Percentiles rank a stretch among this genome's conserved stretches.
phyloP scores from a whole-genome alignment of 2,113 vertebrate species.

The Abramis brama region DNA sequence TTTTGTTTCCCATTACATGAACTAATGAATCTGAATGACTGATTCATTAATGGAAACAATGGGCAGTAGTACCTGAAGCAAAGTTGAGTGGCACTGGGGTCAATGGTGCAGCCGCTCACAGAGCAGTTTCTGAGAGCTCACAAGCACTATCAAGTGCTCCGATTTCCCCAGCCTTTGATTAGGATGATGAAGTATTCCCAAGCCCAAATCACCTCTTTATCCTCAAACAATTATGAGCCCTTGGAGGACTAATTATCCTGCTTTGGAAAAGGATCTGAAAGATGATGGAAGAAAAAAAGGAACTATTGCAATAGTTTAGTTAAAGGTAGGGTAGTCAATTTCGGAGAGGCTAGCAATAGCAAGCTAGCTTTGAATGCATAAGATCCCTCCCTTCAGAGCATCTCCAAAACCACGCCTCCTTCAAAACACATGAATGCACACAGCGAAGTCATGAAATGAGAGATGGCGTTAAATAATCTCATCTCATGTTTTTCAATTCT shows the following conservation, averaged over 20 bases:
- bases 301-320: not conserved
- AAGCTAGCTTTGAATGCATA: no score
- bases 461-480: no score
- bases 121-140: conserved; percentile 32
- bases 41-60: conserved; percentile 17
- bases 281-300: conserved; percentile 15
- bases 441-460: no score
- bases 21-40: conserved; percentile 22
- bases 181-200: conserved; percentile 55
- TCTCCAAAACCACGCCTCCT: no score
- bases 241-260: conserved; percentile 59
- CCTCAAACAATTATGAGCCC: conserved; percentile 61
- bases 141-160: conserved; percentile 45
- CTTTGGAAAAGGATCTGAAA: conserved; percentile 41
- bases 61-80: conserved; percentile 27
- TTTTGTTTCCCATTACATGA: not conserved
- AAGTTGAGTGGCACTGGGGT: conserved; percentile 27
- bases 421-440: no score
- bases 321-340: no score
- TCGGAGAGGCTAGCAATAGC: no score
- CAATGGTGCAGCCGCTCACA: conserved; percentile 13
- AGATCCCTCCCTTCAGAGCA: no score
- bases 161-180: conserved; percentile 54
- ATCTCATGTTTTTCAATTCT: no score
- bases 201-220: conserved; percentile 55